Percentiles rank a stretch among this genome's conserved stretches.
phyloP scores from a whole-genome alignment of 1,140 invertebrate species.

The Brachionus manjavacas region DNA sequence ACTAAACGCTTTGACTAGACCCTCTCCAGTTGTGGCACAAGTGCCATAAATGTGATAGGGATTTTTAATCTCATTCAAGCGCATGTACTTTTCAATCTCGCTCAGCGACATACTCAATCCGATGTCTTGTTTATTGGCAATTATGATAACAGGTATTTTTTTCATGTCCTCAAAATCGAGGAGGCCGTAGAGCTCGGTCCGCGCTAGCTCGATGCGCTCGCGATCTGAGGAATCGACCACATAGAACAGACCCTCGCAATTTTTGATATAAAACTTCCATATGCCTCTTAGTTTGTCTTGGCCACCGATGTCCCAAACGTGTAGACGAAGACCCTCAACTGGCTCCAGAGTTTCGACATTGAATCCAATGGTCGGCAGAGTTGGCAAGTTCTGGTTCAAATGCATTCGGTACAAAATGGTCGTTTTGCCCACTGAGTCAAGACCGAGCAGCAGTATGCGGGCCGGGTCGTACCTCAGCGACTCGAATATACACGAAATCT shows the following conservation, averaged over 20 bases:
- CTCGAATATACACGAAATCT: conserved; percentile 47
- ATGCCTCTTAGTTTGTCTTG: conserved; percentile 41
- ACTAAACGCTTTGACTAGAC: conserved; percentile 94
- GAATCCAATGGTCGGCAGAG: conserved; percentile 39
- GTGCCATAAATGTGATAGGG: conserved; percentile 87
- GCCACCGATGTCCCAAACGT: conserved; percentile 40
- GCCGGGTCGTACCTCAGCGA: conserved; percentile 39
- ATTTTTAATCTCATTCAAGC: conserved; percentile 62
- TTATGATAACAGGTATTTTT: conserved; percentile 51
- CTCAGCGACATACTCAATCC: background rate
- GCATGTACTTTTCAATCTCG: conserved; percentile 31
- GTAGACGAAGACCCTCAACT: conserved; percentile 10
- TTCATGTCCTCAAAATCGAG: conserved; percentile 38
- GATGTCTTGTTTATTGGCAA: conserved; percentile 55
- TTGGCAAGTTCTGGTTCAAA: background rate
- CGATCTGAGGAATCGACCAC: conserved; percentile 34
- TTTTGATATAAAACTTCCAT: conserved; percentile 42
- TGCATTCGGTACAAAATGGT: conserved; percentile 40
- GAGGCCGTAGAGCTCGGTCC: background rate
- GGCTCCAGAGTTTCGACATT: conserved; percentile 42
- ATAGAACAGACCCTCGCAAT: conserved; percentile 34
- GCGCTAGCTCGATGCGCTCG: conserved; percentile 11
- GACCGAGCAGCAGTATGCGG: background rate
- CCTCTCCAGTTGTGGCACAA: conserved; percentile 93
- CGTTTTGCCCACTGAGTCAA: conserved; percentile 38